These are phyloP conservation scores for Strigamia maritima DNA, from an alignment of 2,888 invertebrate genomes.

Conservation along the genomic window DNA sequence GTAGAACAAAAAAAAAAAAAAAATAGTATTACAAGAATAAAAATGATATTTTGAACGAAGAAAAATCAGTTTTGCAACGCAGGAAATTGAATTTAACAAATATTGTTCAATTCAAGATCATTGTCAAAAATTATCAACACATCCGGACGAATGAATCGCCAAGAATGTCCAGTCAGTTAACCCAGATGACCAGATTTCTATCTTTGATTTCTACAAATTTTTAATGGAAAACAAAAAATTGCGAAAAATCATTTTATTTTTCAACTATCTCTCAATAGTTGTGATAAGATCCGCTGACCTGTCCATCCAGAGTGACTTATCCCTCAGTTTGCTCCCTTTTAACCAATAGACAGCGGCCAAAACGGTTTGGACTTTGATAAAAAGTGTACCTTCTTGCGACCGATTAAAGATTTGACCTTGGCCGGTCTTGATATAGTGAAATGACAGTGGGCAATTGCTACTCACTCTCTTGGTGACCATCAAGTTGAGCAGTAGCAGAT, in stretches of 20 bases:
- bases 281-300: neutral
- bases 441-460: neutral
- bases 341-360: neutral
- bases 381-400: slow-evolving; percentile 8
- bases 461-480: slow-evolving; percentile 30
- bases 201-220: neutral
- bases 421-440: neutral
- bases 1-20: neutral
- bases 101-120: slow-evolving; percentile 15
- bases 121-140: slow-evolving; percentile 2
- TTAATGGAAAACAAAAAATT: no score
- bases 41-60: neutral
- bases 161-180: neutral
- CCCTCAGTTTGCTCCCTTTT: neutral
- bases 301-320: neutral
- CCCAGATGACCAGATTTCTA: neutral
- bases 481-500: neutral
- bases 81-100: slow-evolving; percentile 3
- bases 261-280: no score
- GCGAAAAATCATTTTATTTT: no score
- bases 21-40: neutral
- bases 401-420: slow-evolving; percentile 23
- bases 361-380: slow-evolving; percentile 1
- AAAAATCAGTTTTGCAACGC: slow-evolving; percentile 8
- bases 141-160: neutral